Base-by-base conservation (phyloP, 2,797 vertebrate species). In the Neosalanx taihuensis region DNA sequence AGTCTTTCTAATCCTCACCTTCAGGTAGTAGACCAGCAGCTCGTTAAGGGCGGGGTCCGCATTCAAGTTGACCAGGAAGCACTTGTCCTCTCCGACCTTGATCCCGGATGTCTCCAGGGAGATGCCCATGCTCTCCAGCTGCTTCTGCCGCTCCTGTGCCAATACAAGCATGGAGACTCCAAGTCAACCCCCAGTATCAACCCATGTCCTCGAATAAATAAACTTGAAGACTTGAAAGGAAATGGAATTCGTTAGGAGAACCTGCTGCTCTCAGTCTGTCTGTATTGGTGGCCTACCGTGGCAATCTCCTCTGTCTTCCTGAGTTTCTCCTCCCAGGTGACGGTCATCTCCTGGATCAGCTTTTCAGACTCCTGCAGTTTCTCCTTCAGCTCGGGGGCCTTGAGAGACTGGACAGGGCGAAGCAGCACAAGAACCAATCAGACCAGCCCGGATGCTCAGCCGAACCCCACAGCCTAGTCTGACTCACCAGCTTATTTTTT, bases 301-400 rank as follows among this genome's bases (percentile, higher is more conserved):
- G 98, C 98, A 4, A 99, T 99, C 90, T 96, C 96, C 90, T 99
- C 98, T 0, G 97, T 99, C 90, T 99, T 99, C 74, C 95, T 92
- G 60, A 99, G 91, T 76, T 99, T 99, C 89, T 99, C 95, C 89
- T 99, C 98, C 98, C 97, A 99, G 12, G 94, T 99, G 76, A 99
- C 94, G 0, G 96, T 99, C 85, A 99, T 92, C 71, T 99, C 97
- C 89, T 94, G 94, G 82, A 99, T 98, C 80, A 99, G 92, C 78
- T 99, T 99, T 88, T 99, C 98, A 0, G 97, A 98, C 86, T 99
- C 98, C 70, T 99, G 94, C 9, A 99, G 91, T 84, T 97, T 99
- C 86, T 99, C 98, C 79, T 98, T 95, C 79, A 99, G 90, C 86
- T 99, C 98, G 1, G 98, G 98, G 69, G 97, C 96, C 83, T 99